These are phyloP conservation scores for Drosophila prolongata DNA, from an alignment of 2,888 invertebrate genomes.

Conservation along the genomic window DNA sequence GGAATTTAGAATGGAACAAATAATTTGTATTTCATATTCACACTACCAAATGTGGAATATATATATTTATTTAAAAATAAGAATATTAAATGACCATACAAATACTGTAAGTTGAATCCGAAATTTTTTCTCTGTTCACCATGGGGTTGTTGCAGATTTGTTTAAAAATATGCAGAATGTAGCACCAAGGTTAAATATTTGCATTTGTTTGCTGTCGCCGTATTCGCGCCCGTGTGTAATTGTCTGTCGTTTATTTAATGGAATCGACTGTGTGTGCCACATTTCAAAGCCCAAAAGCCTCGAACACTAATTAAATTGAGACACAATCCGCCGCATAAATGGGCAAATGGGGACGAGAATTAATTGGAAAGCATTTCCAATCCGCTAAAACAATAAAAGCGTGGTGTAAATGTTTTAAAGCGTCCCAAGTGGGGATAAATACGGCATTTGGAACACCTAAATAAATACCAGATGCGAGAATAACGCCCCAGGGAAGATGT, in stretches of 20 bases:
- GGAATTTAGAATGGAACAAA: too few species aligned
- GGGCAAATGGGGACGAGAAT: constrained; percentile 42
- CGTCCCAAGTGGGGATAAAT: constrained; percentile 37
- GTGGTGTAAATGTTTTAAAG: constrained; percentile 19
- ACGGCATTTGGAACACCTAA: constrained; percentile 33
- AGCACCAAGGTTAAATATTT: constrained; percentile 78
- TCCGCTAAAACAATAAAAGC: constrained; percentile 30
- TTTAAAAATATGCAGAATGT: constrained; percentile 48
- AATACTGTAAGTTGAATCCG: too few species aligned
- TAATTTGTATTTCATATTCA: not conserved
- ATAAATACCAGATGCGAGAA: constrained; percentile 38
- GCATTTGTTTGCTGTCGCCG: constrained; percentile 52
- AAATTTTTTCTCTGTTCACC: not conserved
- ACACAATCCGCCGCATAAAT: constrained; percentile 34
- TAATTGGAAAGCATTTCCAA: constrained; percentile 55
- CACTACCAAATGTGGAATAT: too few species aligned
- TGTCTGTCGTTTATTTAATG: constrained; percentile 20
- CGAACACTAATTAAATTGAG: constrained; percentile 60
- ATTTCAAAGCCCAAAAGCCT: constrained; percentile 37
- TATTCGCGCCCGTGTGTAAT: constrained; percentile 27
- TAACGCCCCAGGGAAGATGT: constrained; percentile 11
- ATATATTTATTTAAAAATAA: too few species aligned
- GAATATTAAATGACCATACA: too few species aligned
- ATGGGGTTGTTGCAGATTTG: constrained; percentile 31
- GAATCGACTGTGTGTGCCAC: constrained; percentile 31